Evolutionary conservation across 1,140 invertebrate genomes (phyloP), one percentile per base, ranked within the genome.

Genomic region (Drosophila tropicalis): DNA sequence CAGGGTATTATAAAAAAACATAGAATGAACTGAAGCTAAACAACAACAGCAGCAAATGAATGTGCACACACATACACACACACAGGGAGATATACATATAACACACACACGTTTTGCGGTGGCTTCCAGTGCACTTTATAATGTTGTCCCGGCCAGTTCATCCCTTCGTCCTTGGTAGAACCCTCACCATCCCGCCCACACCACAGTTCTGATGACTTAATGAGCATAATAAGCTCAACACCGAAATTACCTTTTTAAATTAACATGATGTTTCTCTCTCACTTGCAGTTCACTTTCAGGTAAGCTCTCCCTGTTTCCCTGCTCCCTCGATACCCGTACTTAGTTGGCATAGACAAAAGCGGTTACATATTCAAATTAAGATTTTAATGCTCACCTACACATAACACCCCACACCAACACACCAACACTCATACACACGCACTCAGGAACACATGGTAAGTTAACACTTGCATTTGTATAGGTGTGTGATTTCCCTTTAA

Each of bases 181-280:
- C 10, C 10, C 2, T 25, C 19, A n/a, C 29, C 15, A 9, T 19
- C 15, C 13, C 55, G 9, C n/a, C 29, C 13, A 15, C 25, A 5
- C 56, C 7, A 17, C 32, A 61, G 57, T 17, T 54, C 77, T 89
- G 84, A 89, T 89, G 84, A 89, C 84, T 89, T 89, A 89, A 89
- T 89, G 84, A 89, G 84, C 74, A 89, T 89, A 89, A 89, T 89
- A 89, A 89, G 84, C 84, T 89, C 80, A 89, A 62, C 69, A 71
- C 84, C 80, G 67, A 89, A 89, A 89, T 89, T 89, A 89, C 84
- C 84, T 89, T 84, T 87, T 89, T 78, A 89, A 89, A 89, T 89
- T 82, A 89, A 89, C 84, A 87, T 87, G 80, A 84, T 87, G 76
- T 70, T n/a, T 41, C 32, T 61, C 36, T 32, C 34, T 5, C 61